Evolutionary conservation across 2,888 invertebrate species (phyloP), one percentile per base, ranked within the genome.

Genomic region (Hemistola chrysoprasaria): DNA sequence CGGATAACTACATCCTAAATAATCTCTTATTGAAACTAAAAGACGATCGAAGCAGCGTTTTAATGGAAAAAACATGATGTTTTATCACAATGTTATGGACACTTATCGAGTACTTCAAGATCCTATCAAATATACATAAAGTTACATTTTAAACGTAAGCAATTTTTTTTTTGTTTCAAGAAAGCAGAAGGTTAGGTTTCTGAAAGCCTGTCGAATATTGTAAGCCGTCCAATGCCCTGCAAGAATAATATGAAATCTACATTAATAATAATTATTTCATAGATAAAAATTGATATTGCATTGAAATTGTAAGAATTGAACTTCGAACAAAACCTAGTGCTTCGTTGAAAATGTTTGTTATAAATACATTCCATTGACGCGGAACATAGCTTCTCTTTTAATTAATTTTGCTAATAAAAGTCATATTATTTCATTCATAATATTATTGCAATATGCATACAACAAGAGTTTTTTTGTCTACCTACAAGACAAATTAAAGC

Each of bases 71-170:
- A 81, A 78, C 78, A 75, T 80, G 72, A 80, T 74, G 81, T 81
- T 79, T 81, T 87, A 88, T 88, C 87, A 88, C 87, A 88, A 86
- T 79, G 78, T 84, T 85, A 86, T 78, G 82, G 86, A 84, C 79
- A 78, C 77, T 69, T 72, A 52, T 10, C 36, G 32, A 43, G 40
- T 46, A 69, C 77, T 48, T 71, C 78, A 77, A 78, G 77, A 75
- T 78, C 82, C 79, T 79, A 77, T 72, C 78, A 83, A 86, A 85
- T 86, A 85, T 86, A 87, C 85, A 86, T 83, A 84, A 74, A 85
- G 82, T 81, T 83, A 84, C 68, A 76, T 76, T 76, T 67, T 77
- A 78, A 78, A 79, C 65, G 69, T 78, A 77, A 78, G 78, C 78
- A 73, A 44, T 44, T 34, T 37, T 59, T 64, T 59, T 67, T 64